These are phyloP conservation scores for Dryoscopus gambensis DNA, from an alignment of 2,113 vertebrate genomes.

Conservation along the genomic window DNA sequence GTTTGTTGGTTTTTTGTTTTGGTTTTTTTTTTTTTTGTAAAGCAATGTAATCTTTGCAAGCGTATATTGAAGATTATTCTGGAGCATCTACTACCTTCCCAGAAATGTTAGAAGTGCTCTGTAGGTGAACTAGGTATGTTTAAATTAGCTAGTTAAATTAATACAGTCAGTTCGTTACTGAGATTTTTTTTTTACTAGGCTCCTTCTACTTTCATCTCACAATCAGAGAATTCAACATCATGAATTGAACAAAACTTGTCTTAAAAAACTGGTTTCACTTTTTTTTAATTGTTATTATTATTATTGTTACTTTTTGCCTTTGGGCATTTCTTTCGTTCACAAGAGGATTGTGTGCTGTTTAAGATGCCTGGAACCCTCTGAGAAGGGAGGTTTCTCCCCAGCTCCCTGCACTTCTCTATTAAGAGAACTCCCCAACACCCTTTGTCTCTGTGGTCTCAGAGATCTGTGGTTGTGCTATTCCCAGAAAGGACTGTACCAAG, in stretches of 20 bases:
- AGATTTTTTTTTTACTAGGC: slow-evolving; percentile 12
- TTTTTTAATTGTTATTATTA: background rate
- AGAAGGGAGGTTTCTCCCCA: slow-evolving; percentile 6
- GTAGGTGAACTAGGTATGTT: slow-evolving; percentile 72
- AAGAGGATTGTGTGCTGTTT: slow-evolving; percentile 47
- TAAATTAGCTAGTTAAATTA: slow-evolving; percentile 63
- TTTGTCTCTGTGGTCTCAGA: slow-evolving; percentile 7
- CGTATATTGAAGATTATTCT: slow-evolving; percentile 75
- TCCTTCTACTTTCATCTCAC: slow-evolving; percentile 74
- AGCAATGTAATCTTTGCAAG: slow-evolving; percentile 75
- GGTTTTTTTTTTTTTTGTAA: background rate
- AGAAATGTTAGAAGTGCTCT: slow-evolving; percentile 74
- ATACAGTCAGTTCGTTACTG: slow-evolving; percentile 65
- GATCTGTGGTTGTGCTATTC: background rate
- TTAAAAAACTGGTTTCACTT: slow-evolving; percentile 41
- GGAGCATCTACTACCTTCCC: slow-evolving; percentile 77
- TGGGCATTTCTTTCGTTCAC: slow-evolving; percentile 54
- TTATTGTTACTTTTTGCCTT: slow-evolving; percentile 18
- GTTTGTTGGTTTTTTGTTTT: background rate
- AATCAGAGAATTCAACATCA: slow-evolving; percentile 37
- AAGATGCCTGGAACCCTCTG: slow-evolving; percentile 26
- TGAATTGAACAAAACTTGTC: slow-evolving; percentile 56
- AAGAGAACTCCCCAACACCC: background rate
- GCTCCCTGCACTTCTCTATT: background rate
- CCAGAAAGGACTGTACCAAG: slow-evolving; percentile 15